Evolutionary conservation across 2,113 vertebrate species (phyloP).

Genomic region (Rhabdomys dilectus): DNA sequence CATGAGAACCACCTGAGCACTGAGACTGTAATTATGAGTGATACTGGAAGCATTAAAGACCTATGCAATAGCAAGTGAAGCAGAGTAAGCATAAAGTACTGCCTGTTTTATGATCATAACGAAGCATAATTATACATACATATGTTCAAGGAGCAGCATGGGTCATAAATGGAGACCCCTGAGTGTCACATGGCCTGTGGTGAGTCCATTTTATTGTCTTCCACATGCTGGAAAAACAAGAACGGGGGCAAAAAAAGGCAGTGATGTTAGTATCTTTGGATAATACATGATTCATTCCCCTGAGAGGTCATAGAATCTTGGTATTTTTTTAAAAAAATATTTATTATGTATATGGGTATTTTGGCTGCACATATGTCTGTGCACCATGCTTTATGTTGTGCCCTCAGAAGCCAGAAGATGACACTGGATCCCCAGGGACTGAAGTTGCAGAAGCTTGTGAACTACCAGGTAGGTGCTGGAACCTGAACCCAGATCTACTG

Average conservation of each 20-base stretch:
- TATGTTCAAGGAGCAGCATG: conserved; percentile 38
- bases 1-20: neutral
- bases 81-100: conserved; percentile 42
- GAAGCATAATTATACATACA: conserved; percentile 13
- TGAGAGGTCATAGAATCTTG: conserved; percentile 38
- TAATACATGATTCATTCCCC: conserved; percentile 7
- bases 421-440: neutral
- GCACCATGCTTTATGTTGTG: neutral
- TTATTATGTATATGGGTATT: neutral
- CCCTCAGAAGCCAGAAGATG: neutral
- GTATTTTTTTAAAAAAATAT: neutral
- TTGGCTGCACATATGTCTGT: neutral
- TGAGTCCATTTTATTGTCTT: conserved; percentile 48
- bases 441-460: neutral
- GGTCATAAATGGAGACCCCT: conserved; percentile 25
- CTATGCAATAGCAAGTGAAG: neutral
- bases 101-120: conserved; percentile 32
- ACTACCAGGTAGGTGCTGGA: neutral
- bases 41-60: conserved; percentile 9
- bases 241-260: conserved; percentile 12
- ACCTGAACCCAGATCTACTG: neutral
- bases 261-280: conserved; percentile 30
- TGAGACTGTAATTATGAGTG: conserved; percentile 36
- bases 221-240: conserved; percentile 40
- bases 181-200: neutral